Percentiles rank a stretch among this genome's conserved stretches.
phyloP scores from a whole-genome alignment of 1,140 invertebrate genomes.

The Dendroctonus valens region DNA sequence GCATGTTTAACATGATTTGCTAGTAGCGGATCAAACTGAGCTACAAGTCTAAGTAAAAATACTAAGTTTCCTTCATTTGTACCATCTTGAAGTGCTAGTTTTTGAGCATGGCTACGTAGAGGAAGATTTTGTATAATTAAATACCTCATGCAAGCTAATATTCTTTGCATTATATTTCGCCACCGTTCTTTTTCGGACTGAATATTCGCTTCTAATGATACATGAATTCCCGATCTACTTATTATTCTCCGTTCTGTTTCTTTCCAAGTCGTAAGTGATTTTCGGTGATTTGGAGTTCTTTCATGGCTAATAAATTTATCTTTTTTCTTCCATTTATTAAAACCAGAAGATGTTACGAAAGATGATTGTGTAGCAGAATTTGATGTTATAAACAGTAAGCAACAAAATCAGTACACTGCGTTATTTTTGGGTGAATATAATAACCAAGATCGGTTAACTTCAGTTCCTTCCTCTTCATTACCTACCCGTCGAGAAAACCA shows the following conservation, averaged over 20 bases:
- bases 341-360: not conserved
- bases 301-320: constrained; percentile 2
- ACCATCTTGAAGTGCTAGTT: constrained; percentile 1
- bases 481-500: no score
- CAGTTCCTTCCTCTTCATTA: no score
- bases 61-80: not conserved
- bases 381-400: constrained; percentile 1
- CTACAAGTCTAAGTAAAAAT: constrained; percentile 3
- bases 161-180: constrained; percentile 1
- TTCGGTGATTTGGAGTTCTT: constrained; percentile 1
- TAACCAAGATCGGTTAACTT: no score
- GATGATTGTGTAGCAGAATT: constrained; percentile 3
- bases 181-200: constrained; percentile 3
- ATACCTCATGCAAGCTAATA: constrained; percentile 3
- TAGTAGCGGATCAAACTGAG: constrained; percentile 3
- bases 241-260: constrained; percentile 1
- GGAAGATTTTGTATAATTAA: constrained; percentile 3
- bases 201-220: constrained; percentile 2
- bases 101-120: constrained; percentile 1
- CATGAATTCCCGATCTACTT: not conserved
- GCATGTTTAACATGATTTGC: constrained; percentile 1
- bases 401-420: constrained; percentile 1
- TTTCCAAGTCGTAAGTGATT: constrained; percentile 3
- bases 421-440: not conserved
- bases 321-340: constrained; percentile 2